Evolutionary conservation across 2,888 invertebrate genomes (phyloP).

Genomic region (Pachliopta kotzebuea): DNA sequence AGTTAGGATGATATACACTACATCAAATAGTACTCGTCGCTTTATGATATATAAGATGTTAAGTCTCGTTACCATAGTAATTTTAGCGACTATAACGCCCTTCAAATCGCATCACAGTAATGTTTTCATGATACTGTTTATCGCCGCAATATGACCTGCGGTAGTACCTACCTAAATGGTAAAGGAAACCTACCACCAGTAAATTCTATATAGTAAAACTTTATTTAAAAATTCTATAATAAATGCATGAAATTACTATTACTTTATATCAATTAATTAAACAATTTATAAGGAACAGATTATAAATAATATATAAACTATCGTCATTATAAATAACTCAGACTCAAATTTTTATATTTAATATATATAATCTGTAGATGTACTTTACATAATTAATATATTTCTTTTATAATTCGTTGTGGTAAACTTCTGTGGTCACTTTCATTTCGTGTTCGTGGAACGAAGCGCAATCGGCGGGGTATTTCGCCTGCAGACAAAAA

Average conservation of each 20-base stretch:
- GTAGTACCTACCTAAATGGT: too few relatives aligned
- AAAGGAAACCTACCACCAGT: too few relatives aligned
- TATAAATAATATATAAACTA: constrained; percentile 6
- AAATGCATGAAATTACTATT: neutral
- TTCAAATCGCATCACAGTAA: too few relatives aligned
- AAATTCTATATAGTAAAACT: too few relatives aligned
- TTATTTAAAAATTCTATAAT: too few relatives aligned
- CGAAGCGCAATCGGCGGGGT: constrained; percentile 86
- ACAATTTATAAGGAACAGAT: constrained; percentile 24
- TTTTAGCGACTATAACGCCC: too few relatives aligned
- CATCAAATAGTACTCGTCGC: too few relatives aligned
- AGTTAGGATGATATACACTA: too few relatives aligned
- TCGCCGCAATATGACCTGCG: too few relatives aligned
- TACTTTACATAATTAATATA: neutral
- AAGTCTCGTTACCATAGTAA: too few relatives aligned
- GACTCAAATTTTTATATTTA: neutral
- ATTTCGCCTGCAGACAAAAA: constrained; percentile 76
- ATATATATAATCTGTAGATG: neutral
- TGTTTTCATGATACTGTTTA: too few relatives aligned
- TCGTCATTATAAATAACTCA: constrained; percentile 7
- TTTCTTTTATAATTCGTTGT: constrained; percentile 86
- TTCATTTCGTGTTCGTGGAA: constrained; percentile 91
- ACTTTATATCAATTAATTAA: neutral
- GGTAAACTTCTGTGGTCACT: constrained; percentile 90
- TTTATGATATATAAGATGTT: too few relatives aligned